A percentile compares a stretch with the other conserved stretches of the same genome.
Conservation (phyloP, 2,888 invertebrate genomes). For the Eurytoma adleriae region DNA sequence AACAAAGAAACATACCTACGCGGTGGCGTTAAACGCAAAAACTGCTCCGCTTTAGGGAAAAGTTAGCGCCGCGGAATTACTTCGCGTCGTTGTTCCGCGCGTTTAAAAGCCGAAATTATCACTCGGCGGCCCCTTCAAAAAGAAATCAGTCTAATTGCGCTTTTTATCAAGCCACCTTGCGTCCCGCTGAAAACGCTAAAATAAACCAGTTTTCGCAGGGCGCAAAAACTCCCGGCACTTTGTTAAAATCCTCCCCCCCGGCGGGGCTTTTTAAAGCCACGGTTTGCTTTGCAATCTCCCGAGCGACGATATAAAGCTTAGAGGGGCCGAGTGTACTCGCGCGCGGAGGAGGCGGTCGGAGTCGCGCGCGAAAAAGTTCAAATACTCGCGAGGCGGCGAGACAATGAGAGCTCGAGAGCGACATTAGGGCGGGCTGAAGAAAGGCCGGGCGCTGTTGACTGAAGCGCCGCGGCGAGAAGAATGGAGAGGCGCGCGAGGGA, state of each 20-base stretch:
- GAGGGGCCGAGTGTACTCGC: background rate
- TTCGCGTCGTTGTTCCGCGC: background rate
- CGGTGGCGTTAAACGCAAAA: too few relatives aligned
- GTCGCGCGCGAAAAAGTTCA: constrained; percentile 45
- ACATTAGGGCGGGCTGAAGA: constrained; percentile 28
- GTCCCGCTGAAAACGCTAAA: background rate
- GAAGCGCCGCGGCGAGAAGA: constrained; percentile 19
- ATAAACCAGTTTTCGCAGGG: background rate
- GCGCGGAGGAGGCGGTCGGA: background rate
- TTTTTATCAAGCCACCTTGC: background rate
- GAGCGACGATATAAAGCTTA: constrained; percentile 13
- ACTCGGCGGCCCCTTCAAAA: constrained; percentile 3
- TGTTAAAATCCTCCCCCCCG: constrained; percentile 15
- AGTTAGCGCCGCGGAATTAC: background rate
- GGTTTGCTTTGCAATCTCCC: background rate
- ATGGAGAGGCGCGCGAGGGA: constrained; percentile 1
- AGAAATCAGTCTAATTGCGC: constrained; percentile 23
- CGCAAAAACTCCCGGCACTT: constrained; percentile 3
- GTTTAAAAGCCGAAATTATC: constrained; percentile 6
- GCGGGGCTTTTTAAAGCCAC: constrained; percentile 19
- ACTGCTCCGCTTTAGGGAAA: background rate
- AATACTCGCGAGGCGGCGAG: constrained; percentile 12
- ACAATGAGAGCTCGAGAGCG: constrained; percentile 17
- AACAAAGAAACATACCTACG: too few relatives aligned
- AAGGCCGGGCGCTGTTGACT: constrained; percentile 37